Evolutionary conservation across 2,797 vertebrate species (phyloP).

Genomic region (Spondyliosoma cantharus): DNA sequence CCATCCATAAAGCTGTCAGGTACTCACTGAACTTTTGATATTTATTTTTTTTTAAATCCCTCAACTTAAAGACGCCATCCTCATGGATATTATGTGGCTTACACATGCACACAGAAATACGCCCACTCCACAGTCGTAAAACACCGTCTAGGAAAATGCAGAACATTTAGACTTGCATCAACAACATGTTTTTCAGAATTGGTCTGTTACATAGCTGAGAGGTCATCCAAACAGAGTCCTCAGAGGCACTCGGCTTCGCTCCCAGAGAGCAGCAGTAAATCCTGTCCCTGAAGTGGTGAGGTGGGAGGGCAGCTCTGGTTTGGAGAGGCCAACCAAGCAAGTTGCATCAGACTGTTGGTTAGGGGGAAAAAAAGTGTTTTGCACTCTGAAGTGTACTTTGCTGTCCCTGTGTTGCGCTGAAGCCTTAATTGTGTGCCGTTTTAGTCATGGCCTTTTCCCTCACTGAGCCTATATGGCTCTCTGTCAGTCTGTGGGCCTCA

Average conservation of each 20-base stretch:
- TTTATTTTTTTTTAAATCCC: conserved; percentile 12
- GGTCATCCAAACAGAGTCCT: conserved; percentile 78
- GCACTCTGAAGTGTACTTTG: conserved; percentile 18
- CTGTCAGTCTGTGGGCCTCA: conserved; percentile 35
- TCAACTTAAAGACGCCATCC: conserved; percentile 28
- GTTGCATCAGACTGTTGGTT: conserved; percentile 69
- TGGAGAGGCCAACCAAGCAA: conserved; percentile 61
- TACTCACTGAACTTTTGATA: conserved; percentile 55
- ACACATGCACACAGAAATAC: conserved; percentile 39
- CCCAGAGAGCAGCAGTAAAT: conserved; percentile 74
- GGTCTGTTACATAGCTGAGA: conserved; percentile 76
- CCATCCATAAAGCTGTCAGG: conserved; percentile 87
- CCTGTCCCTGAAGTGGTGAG: conserved; percentile 69
- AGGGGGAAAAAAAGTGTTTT: conserved; percentile 53
- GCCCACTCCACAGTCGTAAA: conserved; percentile 53
- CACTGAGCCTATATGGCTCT: conserved; percentile 16
- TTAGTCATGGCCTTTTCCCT: conserved; percentile 27
- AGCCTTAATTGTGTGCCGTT: conserved; percentile 33
- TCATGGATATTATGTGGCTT: conserved; percentile 37
- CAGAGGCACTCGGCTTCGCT: conserved; percentile 71
- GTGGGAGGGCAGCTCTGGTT: conserved; percentile 69
- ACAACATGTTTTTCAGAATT: conserved; percentile 71
- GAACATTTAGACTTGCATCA: conserved; percentile 59
- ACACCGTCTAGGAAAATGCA: conserved; percentile 65
- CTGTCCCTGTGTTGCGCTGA: conserved; percentile 25